These are phyloP conservation scores for Lemur catta DNA, from an alignment of 2,797 vertebrate species.

Conservation along the genomic window DNA sequence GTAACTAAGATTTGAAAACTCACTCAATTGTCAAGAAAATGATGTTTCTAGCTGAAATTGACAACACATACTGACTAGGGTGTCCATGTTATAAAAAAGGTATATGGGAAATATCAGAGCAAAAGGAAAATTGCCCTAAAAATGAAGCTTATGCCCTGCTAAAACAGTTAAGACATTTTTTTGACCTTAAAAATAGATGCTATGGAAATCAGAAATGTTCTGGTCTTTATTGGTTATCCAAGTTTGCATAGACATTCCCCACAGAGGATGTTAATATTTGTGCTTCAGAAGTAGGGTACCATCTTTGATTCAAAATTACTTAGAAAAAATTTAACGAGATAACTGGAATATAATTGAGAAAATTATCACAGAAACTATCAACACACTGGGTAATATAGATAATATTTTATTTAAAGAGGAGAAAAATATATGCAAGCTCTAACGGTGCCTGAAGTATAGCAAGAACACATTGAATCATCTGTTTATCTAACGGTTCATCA, in stretches of 20 bases:
- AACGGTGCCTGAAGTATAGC: neutral
- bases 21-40: neutral
- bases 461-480: neutral
- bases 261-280: neutral
- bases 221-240: neutral
- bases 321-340: neutral
- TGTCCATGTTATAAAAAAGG: neutral
- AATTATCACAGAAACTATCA: neutral
- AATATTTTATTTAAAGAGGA: neutral
- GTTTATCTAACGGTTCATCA: neutral
- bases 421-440: neutral
- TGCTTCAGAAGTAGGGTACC: neutral
- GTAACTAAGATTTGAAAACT: neutral
- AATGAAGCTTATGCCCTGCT: neutral
- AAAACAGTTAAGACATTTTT: neutral
- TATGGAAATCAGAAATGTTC: neutral
- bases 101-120: neutral
- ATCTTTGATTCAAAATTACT: slow-evolving; percentile 10
- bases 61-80: neutral
- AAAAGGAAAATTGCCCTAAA: neutral
- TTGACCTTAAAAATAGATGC: neutral
- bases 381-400: neutral
- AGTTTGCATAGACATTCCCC: neutral
- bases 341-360: neutral
- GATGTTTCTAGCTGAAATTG: neutral